Evolutionary conservation across 2,888 invertebrate species (phyloP), one percentile per base, ranked within the genome.

Genomic region (Heliconius cydno): DNA sequence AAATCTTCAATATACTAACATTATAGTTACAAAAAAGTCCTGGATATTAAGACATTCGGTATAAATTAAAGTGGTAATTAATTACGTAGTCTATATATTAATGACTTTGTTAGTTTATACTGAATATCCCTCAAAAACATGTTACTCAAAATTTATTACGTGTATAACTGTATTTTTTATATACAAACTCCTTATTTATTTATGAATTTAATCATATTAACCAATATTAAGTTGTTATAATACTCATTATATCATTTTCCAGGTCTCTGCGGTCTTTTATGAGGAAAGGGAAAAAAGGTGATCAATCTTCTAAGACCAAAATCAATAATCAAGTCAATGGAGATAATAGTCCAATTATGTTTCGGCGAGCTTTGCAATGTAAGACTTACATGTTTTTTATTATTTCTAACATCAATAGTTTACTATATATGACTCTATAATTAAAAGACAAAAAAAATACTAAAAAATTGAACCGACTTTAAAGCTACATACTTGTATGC

Each of bases 201-300:
- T 46, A 15, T 46, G 46, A 46, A 15, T 46, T 46, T 15, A 15
- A 6, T 19, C 15, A 52, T 19, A 52, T 19, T 52, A 19, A 52
- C 19, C 19, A 52, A 19, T 52, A 19, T 52, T 52, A 52, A 19
- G 19, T 52, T 52, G 6, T 19, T 52, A 52, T 52, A n/a, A 19
- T 52, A 52, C 10, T 28, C 9, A 12, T 68, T 60, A 4, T 38
- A 22, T 60, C 3, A 30, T 34, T 25, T 73, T 94, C 68, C 92
- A 95, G 95, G 95, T 92, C 94, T 38, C 88, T 95, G 74, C 88
- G 94, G 79, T 95, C 95, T 63, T 95, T 95, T 84, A 94, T 95
- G 92, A 94, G 90, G 85, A 95, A 95, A 86, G 94, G 94, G 28
- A 94, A 94, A 86, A 94, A 92, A 83, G 86, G 87, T 28, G 87